A percentile compares a stretch with the other conserved stretches of the same genome.
Evolutionary conservation across 2,113 vertebrate species (phyloP).

Genomic region (Peromyscus californicus): DNA sequence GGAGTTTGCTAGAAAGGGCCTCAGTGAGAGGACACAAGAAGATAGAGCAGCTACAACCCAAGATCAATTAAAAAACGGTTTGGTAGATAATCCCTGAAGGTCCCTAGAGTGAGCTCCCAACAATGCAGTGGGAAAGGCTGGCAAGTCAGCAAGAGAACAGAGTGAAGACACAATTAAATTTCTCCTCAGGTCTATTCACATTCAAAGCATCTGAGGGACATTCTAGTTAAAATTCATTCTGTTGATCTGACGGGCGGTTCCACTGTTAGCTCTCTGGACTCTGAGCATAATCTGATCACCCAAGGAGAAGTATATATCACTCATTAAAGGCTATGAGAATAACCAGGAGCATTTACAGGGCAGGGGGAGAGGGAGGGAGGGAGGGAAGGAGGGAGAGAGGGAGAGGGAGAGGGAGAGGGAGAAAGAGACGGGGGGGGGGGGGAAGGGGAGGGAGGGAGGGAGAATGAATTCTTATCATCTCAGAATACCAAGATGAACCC

Average conservation of each 20-base stretch:
- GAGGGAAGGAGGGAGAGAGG: too few species aligned
- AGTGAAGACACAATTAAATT: background rate
- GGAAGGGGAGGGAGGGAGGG: fast-evolving
- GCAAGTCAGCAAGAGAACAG: background rate
- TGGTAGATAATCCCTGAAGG: background rate
- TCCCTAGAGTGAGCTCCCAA: background rate
- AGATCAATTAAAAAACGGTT: background rate
- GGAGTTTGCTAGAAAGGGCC: background rate
- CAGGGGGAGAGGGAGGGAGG: background rate
- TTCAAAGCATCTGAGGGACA: constrained; percentile 32
- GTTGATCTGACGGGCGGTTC: background rate
- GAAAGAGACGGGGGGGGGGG: background rate
- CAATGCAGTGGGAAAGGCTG: background rate
- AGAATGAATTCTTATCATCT: background rate
- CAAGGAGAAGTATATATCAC: constrained; percentile 49
- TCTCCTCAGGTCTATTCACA: background rate
- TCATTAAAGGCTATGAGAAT: constrained; percentile 17
- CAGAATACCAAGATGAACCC: background rate
- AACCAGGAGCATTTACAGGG: background rate
- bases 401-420: background rate
- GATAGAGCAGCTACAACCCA: background rate
- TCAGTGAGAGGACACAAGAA: background rate
- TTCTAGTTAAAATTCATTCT: constrained; percentile 46
- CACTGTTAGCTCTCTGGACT: background rate
- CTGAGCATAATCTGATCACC: constrained; percentile 36